Base-by-base conservation (phyloP, 64 coral and sea anemone genomes). In the Montipora cactus region DNA sequence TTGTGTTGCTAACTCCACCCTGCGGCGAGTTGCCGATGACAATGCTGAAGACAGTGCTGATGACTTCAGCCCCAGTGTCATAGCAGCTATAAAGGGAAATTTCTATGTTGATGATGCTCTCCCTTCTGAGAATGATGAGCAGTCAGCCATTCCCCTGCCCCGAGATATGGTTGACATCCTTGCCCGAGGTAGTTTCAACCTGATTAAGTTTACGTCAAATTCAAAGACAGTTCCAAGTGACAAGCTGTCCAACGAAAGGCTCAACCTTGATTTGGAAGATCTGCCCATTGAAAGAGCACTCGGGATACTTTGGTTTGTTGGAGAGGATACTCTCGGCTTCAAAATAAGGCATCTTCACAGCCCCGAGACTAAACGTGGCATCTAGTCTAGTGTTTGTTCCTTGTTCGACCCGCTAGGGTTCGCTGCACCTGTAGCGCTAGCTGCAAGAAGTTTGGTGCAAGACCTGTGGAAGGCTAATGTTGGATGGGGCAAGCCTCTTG, bases 71-170 rank as follows among this genome's bases (percentile, higher is more conserved):
- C 73, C 48, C 15, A 84, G 23, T 21, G 75, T 75, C 21, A 23
- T 87, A 67, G 48, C 68, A 87, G 82, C 91, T 19, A 47, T 93
- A 5, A 75, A 86, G n/a, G 44, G 44, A 44, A 89, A 95, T 58
- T 95, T 95, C 75, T 94, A 94, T 58, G 93, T 90, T 19, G 93
- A 95, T 28, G 93, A 89, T 72, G 87, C 76, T 22, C 92, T 93
- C 6, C 82, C 74, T 9, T 88, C 85, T 55, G 61, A 19, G 0
- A 23, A 81, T 28, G 59, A 88, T 45, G 70, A 82, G 25, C 66
- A 62, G 58, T 82, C 77, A 57, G 76, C 85, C 25, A 50, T 80
- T 8, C 76, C 44, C 14, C 87, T 94, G 10, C 77, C 84, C 13
- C 53, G 44, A 22, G 92, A 80, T 28, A 82, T 90, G 58, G 76